Evolutionary conservation across 2,888 invertebrate species (phyloP).

Genomic region (Callyntrura guangdongensis): DNA sequence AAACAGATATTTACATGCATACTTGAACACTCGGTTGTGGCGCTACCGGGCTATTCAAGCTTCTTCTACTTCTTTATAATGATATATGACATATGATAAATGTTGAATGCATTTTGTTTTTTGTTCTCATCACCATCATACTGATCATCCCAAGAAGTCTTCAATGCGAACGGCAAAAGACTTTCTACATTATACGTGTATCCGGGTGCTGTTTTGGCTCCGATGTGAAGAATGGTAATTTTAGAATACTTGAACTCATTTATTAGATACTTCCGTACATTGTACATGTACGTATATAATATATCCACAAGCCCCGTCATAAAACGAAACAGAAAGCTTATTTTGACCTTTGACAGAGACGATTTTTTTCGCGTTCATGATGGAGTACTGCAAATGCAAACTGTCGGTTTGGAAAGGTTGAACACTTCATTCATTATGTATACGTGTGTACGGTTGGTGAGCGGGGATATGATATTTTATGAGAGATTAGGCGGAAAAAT

Average conservation of each 20-base stretch:
- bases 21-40: background rate
- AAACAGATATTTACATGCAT: slow-evolving; percentile 40
- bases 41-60: background rate
- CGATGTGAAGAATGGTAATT: slow-evolving; percentile 56
- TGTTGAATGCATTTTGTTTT: slow-evolving; percentile 39
- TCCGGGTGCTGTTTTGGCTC: slow-evolving; percentile 48
- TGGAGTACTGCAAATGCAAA: slow-evolving; percentile 63
- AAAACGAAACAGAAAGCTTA: slow-evolving; percentile 65
- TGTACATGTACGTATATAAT: background rate
- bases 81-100: slow-evolving; percentile 39
- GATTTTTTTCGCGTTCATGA: slow-evolving; percentile 46
- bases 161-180: background rate
- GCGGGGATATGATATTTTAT: slow-evolving; percentile 64
- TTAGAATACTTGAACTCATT: slow-evolving; percentile 56
- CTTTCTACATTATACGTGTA: slow-evolving; percentile 18
- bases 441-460: background rate
- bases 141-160: background rate
- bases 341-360: slow-evolving; percentile 71
- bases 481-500: slow-evolving; percentile 75
- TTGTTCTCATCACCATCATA: slow-evolving; percentile 47
- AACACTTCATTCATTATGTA: slow-evolving; percentile 60
- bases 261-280: slow-evolving; percentile 49
- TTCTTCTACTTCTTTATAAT: background rate
- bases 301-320: slow-evolving; percentile 46
- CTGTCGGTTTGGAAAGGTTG: slow-evolving; percentile 71